Conservation (phyloP, 2,888 invertebrate species). For the Abscondita cerata region DNA sequence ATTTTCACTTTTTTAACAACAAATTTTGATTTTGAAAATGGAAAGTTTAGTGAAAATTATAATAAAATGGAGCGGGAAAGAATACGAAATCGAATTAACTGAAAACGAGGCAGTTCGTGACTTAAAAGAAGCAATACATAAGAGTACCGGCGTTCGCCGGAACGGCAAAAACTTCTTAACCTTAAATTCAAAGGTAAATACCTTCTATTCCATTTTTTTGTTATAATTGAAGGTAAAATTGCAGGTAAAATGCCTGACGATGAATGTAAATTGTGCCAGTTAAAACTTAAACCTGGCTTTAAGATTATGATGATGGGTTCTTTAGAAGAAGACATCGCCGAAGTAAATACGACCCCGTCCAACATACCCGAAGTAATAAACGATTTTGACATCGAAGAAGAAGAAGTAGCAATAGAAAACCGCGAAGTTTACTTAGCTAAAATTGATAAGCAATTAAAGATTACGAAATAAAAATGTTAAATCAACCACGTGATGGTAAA, state of each 20-base stretch:
- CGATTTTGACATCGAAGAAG: conserved; percentile 92
- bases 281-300: conserved; percentile 87
- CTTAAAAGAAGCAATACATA: conserved; percentile 85
- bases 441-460: conserved; percentile 84
- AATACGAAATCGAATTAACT: conserved; percentile 80
- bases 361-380: conserved; percentile 87
- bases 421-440: conserved; percentile 77
- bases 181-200: conserved; percentile 86
- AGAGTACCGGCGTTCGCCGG: conserved; percentile 89
- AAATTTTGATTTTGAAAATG: conserved; percentile 9
- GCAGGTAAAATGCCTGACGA: conserved; percentile 86
- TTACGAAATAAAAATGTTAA: conserved; percentile 82
- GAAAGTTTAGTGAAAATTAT: conserved; percentile 63
- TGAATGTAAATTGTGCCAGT: conserved; percentile 73
- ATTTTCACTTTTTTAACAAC: too few relatives aligned
- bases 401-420: conserved; percentile 69
- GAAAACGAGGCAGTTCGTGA: conserved; percentile 81
- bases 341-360: conserved; percentile 80
- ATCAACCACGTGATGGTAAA: conserved; percentile 83
- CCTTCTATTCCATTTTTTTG: conserved; percentile 27
- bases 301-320: conserved; percentile 99
- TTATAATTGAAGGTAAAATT: conserved; percentile 13
- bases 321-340: conserved; percentile 87
- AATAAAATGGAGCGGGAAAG: conserved; percentile 94
- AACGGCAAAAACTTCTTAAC: conserved; percentile 91